Evolutionary conservation across 2,113 vertebrate genomes (phyloP).

Genomic region (Falcunculus frontatus): DNA sequence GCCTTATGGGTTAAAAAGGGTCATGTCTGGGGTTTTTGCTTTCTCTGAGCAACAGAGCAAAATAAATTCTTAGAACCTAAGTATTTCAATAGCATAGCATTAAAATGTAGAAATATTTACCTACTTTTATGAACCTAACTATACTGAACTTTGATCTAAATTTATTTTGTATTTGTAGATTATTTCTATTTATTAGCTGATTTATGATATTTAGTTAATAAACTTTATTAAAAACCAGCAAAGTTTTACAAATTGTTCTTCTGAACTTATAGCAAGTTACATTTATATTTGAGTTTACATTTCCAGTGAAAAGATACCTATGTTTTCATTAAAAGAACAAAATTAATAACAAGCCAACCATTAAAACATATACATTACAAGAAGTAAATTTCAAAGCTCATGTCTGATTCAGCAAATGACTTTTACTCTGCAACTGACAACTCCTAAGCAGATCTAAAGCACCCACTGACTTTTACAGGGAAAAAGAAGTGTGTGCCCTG

Average conservation of each 20-base stretch:
- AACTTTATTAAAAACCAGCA: neutral
- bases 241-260: neutral
- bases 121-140: neutral
- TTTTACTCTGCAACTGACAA: neutral
- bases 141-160: neutral
- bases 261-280: neutral
- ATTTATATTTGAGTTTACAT: neutral
- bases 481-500: neutral
- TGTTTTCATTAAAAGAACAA: neutral
- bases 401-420: neutral
- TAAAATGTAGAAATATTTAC: neutral
- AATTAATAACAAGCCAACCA: neutral
- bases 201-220: neutral
- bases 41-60: neutral
- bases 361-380: neutral
- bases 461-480: neutral
- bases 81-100: neutral
- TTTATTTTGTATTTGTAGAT: neutral
- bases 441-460: neutral
- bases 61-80: neutral
- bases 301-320: neutral
- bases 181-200: neutral
- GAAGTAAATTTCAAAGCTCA: neutral
- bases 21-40: fast-evolving
- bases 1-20: neutral